Evolutionary conservation across 2,797 vertebrate species (phyloP).

Genomic region (Danio kyathit): DNA sequence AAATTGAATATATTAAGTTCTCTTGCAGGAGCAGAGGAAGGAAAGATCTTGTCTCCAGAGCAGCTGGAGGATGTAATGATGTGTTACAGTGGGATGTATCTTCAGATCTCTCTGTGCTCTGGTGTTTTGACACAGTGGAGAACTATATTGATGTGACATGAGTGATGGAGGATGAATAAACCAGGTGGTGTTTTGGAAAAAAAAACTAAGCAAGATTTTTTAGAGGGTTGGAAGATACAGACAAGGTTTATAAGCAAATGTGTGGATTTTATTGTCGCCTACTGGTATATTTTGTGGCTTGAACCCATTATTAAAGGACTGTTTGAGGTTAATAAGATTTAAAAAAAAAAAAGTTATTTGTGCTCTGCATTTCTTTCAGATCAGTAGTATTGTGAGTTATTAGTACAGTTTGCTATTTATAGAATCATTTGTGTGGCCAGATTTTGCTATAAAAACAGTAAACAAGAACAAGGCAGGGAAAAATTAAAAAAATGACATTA

Average conservation of each 20-base stretch:
- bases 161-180: conserved; percentile 1
- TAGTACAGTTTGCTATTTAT: neutral
- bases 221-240: neutral
- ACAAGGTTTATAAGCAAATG: neutral
- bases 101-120: conserved; percentile 1
- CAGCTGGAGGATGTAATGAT: conserved; percentile 38
- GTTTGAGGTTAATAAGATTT: neutral
- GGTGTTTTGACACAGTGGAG: conserved; percentile 24
- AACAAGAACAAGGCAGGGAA: no score
- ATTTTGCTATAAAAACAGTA: no score
- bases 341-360: no score
- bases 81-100: conserved; percentile 30
- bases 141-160: conserved; percentile 23
- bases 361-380: neutral
- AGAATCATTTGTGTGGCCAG: no score
- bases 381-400: neutral
- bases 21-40: conserved; percentile 65
- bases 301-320: neutral
- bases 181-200: neutral
- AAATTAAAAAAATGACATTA: no score
- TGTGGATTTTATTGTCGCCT: neutral
- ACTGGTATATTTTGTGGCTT: neutral
- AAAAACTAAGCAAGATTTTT: neutral
- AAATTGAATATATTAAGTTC: conserved; percentile 71
- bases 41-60: conserved; percentile 49